Evolutionary conservation across 2,797 vertebrate species (phyloP).

Genomic region (Poecilia picta): DNA sequence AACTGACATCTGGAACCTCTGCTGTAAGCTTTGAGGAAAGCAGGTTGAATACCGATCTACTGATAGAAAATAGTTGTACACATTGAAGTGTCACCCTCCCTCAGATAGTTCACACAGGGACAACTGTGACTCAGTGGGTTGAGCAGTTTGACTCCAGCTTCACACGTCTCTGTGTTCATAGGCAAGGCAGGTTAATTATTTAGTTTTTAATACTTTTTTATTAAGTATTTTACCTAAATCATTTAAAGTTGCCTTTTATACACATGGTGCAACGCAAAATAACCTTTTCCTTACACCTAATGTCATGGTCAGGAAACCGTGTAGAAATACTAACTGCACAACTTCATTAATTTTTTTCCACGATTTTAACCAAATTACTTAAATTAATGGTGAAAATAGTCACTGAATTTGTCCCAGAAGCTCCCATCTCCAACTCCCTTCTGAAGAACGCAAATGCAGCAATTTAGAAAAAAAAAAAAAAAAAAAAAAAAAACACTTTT

Average conservation of each 20-base stretch:
- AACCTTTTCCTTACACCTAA: not conserved
- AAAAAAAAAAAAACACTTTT: not conserved
- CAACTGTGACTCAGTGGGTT: not conserved
- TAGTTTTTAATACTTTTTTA: not conserved
- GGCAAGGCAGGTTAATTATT: not conserved
- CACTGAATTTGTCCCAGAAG: not conserved
- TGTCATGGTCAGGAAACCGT: not conserved
- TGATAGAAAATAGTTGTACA: not conserved
- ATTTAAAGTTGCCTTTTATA: not conserved
- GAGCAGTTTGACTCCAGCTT: not conserved
- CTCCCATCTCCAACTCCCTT: not conserved
- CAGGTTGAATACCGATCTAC: not conserved
- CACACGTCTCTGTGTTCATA: not conserved
- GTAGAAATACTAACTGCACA: not conserved
- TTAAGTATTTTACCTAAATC: not conserved
- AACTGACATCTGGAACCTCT: constrained; percentile 4
- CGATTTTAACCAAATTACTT: not conserved
- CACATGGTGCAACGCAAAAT: not conserved
- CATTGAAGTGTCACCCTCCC: no score
- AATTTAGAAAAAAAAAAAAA: not conserved
- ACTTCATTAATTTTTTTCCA: not conserved
- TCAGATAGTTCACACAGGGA: not conserved
- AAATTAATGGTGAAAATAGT: not conserved
- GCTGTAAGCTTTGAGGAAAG: not conserved
- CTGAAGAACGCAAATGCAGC: not conserved